Base-by-base conservation (phyloP, 2,888 invertebrate genomes). In the Hemicrepidius hirtus region DNA sequence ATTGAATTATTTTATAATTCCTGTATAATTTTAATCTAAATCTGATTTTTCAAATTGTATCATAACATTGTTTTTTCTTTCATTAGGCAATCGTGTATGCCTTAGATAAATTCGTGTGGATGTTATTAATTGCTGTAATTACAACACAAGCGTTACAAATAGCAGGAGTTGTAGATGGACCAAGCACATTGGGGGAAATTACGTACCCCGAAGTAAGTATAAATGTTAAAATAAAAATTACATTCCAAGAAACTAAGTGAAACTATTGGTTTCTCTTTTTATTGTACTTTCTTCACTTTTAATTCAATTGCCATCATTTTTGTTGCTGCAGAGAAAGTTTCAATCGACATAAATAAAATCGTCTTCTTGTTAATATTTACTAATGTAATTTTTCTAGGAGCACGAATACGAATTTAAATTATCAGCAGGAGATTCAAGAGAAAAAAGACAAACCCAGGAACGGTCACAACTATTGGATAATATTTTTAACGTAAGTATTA, bases 71-170 rank as follows among this genome's bases (percentile, higher is more conserved):
- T 6, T 10, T 49, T 20, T 57, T 12, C 41, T 59, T 40, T 37
- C 83, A 80, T 64, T 74, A 84, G 84, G 65, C 82, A 10, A 77
- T 85, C 16, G 81, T 86, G 13, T 84, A 84, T 69, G 73, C 86
- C 64, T 77, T 86, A 73, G 86, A 86, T 71, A 85, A 84, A 77
- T 79, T 85, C 20, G 86, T 86, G 5, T 85, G 86, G 84, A 79
- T 85, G 74, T 76, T 86, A 16, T 69, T 86, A 28, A 79, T 84
- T n/a, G 81, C 84, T 3, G 84, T 84, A 3, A 74, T 86, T 18
- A 84, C 85, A 9, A 82, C 85, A 0, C 85, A 85, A 76, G 83
- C 83, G 2, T 78, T 86, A 20, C 86, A 86, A 77, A 83, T 85
- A 32, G 85, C 83, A 32, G 86, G 86, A n/a, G 76, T 86, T 50